Conservation (phyloP, 1,140 invertebrate species). For the Drosophila bifasciata region DNA sequence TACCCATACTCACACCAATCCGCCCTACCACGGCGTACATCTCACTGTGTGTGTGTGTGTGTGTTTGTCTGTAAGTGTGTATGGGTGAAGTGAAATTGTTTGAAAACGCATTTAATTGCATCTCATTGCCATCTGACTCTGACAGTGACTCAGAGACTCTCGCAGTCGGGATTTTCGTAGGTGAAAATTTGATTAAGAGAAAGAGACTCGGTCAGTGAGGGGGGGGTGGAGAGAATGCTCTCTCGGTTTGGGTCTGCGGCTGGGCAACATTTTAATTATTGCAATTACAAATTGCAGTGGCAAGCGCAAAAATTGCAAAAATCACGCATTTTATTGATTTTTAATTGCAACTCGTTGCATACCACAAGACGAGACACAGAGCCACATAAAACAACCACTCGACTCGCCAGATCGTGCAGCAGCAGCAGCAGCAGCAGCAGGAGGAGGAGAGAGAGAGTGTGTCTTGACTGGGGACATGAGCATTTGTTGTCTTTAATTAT, state of each 20-base stretch:
- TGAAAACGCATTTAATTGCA: conserved; percentile 63
- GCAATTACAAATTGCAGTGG: conserved; percentile 79
- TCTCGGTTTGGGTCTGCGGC: conserved; percentile 1
- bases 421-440: conserved; percentile 5
- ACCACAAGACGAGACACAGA: conserved; percentile 35
- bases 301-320: conserved; percentile 76
- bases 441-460: conserved; percentile 1
- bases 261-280: conserved; percentile 74
- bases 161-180: conserved; percentile 32
- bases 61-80: no score
- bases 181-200: conserved; percentile 78
- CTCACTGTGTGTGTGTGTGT: conserved; percentile 8
- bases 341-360: conserved; percentile 82
- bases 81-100: conserved; percentile 50
- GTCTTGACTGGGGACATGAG: conserved; percentile 51
- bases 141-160: conserved; percentile 18
- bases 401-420: conserved; percentile 21
- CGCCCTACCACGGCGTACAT: neutral
- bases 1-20: conserved; percentile 2
- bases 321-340: conserved; percentile 83
- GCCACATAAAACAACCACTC: conserved; percentile 11
- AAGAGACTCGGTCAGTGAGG: neutral
- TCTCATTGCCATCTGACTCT: conserved; percentile 49
- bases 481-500: conserved; percentile 81
- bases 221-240: conserved; percentile 1